A percentile compares a stretch with the other conserved stretches of the same genome.
Evolutionary conservation across 2,797 vertebrate species (phyloP).

Genomic region (Xyrichtys novacula): DNA sequence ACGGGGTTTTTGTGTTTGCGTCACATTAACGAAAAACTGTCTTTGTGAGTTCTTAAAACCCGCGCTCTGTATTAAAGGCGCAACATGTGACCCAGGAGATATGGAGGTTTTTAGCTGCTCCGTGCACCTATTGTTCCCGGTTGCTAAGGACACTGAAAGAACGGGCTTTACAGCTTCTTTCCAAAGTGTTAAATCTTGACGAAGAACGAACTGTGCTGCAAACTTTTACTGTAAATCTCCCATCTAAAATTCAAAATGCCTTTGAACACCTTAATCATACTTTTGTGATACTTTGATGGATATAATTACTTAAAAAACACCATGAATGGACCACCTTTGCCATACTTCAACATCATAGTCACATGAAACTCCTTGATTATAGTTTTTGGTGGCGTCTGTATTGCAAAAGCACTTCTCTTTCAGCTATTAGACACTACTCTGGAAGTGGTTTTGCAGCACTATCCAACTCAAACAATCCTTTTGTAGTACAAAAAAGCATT

Average conservation of each 20-base stretch:
- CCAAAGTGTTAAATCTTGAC: not conserved
- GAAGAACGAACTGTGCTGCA: not conserved
- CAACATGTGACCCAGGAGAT: slow-evolving; percentile 18
- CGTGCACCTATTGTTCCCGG: not conserved
- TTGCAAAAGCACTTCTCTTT: no score
- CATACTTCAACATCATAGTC: no score
- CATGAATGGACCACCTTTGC: not conserved
- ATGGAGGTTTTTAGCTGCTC: not conserved
- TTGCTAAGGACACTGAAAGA: not conserved
- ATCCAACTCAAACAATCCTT: no score
- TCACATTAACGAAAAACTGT: slow-evolving; percentile 35
- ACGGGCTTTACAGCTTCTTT: not conserved
- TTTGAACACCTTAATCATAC: no score
- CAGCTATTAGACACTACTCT: no score
- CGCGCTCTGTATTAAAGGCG: slow-evolving; percentile 2
- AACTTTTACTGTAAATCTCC: not conserved
- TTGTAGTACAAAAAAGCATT: no score
- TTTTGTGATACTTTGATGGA: not conserved
- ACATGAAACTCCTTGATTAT: no score
- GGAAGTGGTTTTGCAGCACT: no score
- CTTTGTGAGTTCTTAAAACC: slow-evolving; percentile 42
- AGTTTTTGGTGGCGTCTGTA: no score
- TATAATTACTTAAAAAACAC: not conserved
- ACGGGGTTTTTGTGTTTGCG: slow-evolving; percentile 11
- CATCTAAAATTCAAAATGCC: not conserved